Percentiles rank a stretch among this genome's conserved stretches.
These are phyloP conservation scores for Netelia virgata DNA, from an alignment of 2,888 invertebrate species.

Conservation along the genomic window DNA sequence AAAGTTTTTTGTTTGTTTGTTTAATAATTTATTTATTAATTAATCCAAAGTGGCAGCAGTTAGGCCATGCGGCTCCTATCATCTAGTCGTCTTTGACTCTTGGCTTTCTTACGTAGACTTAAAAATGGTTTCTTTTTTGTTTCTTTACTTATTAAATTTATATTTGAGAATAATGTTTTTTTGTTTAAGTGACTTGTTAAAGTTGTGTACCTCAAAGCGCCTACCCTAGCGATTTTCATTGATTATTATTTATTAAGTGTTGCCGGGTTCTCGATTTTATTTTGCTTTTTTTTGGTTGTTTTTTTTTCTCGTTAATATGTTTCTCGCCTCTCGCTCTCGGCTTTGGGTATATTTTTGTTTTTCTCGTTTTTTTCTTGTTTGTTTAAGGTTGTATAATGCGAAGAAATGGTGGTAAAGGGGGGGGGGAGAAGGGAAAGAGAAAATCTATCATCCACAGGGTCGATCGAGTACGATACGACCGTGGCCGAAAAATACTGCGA, in stretches of 20 bases:
- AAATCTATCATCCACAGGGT: conserved; percentile 65
- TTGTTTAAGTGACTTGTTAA: conserved; percentile 80
- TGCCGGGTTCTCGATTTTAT: conserved; percentile 33
- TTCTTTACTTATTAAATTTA: conserved; percentile 64
- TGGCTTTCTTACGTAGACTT: conserved; percentile 83
- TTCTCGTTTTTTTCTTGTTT: conserved; percentile 13
- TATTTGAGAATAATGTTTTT: conserved; percentile 65
- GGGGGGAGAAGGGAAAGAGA: conserved; percentile 36
- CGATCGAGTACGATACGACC: conserved; percentile 60
- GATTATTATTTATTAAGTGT: conserved; percentile 67
- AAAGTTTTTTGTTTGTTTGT: conserved; percentile 76
- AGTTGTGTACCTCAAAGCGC: conserved; percentile 82
- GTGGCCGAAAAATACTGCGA: conserved; percentile 68
- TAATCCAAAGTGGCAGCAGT: conserved; percentile 84
- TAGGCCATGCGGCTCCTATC: conserved; percentile 85
- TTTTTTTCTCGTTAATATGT: conserved; percentile 59
- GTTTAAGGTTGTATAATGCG: conserved; percentile 51
- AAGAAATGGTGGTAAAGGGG: conserved; percentile 41
- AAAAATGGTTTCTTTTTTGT: conserved; percentile 72
- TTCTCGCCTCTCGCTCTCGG: conserved; percentile 56
- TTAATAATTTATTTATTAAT: conserved; percentile 78
- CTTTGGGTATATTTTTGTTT: conserved; percentile 35
- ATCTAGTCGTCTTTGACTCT: conserved; percentile 83
- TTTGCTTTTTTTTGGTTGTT: conserved; percentile 33
- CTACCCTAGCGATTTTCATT: conserved; percentile 82